Conservation (phyloP, 2,888 invertebrate genomes). For the Bugulina stolonifera region DNA sequence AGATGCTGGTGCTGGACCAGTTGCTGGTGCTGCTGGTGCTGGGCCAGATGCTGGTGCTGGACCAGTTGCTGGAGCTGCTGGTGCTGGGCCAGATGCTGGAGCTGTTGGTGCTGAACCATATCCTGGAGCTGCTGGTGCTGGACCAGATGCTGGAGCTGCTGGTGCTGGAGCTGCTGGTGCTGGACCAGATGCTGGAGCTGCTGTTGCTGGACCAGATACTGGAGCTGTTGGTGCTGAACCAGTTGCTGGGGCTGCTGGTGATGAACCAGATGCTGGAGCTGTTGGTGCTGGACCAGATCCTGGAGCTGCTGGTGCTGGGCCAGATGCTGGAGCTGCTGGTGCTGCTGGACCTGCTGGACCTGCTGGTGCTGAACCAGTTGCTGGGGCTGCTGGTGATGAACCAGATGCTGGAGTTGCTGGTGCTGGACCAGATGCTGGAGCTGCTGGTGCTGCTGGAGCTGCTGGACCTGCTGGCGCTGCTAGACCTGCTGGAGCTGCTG, state of each 20-base stretch:
- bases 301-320: neutral
- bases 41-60: neutral
- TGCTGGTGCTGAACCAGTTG: neutral
- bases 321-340: neutral
- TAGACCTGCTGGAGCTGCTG: neutral
- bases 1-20: neutral
- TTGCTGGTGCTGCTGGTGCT: neutral
- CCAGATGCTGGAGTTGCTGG: neutral
- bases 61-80: neutral
- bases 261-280: neutral
- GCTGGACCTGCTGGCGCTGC: neutral
- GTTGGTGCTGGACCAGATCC: neutral
- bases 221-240: neutral
- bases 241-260: neutral
- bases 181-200: neutral
- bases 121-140: neutral
- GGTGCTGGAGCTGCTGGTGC: too few relatives aligned
- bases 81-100: neutral
- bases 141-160: neutral
- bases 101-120: too few relatives aligned
- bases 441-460: neutral
- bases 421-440: neutral
- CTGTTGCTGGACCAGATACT: neutral
- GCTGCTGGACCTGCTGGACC: neutral
- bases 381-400: neutral